These are phyloP conservation scores for Prolemur simus DNA, from an alignment of 2,113 vertebrate genomes.

Conservation along the genomic window DNA sequence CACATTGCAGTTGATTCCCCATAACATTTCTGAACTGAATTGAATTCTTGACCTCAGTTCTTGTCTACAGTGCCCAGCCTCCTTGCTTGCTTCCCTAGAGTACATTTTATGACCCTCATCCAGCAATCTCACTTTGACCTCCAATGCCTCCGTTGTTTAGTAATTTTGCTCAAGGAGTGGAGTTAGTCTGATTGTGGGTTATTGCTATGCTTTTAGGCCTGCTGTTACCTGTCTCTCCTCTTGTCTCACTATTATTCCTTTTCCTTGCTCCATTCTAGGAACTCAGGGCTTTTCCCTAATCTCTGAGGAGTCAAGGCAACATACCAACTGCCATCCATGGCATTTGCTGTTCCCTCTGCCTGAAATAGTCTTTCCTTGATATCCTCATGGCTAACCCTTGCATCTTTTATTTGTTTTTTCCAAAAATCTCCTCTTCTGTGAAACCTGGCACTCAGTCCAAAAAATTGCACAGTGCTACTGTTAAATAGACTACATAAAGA, in stretches of 20 bases:
- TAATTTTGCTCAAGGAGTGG: background rate
- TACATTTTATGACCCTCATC: background rate
- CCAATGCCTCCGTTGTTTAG: background rate
- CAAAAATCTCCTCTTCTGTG: background rate
- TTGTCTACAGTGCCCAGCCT: accelerated
- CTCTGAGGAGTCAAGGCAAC: background rate
- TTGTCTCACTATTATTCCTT: background rate
- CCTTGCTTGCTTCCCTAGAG: background rate
- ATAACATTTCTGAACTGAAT: background rate
- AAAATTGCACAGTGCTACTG: background rate
- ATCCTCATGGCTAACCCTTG: background rate
- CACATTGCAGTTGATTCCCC: background rate
- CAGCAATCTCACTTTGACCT: background rate
- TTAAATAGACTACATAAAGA: background rate
- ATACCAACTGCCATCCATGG: background rate
- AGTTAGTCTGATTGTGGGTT: background rate
- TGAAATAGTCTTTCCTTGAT: background rate
- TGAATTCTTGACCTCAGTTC: background rate
- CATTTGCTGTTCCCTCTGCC: background rate
- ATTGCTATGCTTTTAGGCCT: background rate
- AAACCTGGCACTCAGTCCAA: background rate
- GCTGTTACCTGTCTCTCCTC: background rate
- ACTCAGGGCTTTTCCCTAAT: background rate
- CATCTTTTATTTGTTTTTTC: background rate
- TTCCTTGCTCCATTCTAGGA: background rate